Evolutionary conservation across 2,797 vertebrate genomes (phyloP).

Genomic region (Macropus fuliginosus): DNA sequence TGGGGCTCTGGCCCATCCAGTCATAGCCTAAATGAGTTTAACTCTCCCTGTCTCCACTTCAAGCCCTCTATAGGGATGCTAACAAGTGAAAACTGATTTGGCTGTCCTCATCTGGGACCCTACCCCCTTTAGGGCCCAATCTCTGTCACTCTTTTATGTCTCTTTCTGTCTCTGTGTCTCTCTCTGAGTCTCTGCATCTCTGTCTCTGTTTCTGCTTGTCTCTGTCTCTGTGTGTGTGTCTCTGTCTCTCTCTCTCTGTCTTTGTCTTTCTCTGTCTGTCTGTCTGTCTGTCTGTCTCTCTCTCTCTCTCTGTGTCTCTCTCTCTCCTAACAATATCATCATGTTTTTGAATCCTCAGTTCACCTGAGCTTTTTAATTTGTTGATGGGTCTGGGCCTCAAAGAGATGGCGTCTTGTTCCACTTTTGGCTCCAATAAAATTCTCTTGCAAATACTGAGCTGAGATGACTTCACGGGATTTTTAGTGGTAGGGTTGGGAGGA

Average conservation of each 20-base stretch:
- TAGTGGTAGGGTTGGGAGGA: too few relatives aligned
- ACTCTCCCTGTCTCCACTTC: neutral
- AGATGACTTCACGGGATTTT: neutral
- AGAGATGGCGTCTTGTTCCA: neutral
- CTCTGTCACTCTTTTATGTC: too few relatives aligned
- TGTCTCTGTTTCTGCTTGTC: too few relatives aligned
- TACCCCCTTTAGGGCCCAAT: neutral
- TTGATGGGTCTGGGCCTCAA: neutral
- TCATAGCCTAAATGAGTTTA: neutral
- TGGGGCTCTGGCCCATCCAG: neutral
- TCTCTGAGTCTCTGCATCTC: too few relatives aligned
- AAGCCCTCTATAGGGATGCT: neutral
- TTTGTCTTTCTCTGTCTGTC: too few relatives aligned
- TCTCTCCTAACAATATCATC: slow-evolving; percentile 14
- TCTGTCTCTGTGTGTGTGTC: too few relatives aligned
- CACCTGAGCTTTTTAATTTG: neutral
- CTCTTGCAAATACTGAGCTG: neutral
- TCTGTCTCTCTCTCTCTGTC: too few relatives aligned
- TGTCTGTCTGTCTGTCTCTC: neutral
- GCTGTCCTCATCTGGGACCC: neutral
- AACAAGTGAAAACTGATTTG: neutral
- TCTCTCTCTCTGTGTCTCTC: neutral
- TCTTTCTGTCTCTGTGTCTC: too few relatives aligned
- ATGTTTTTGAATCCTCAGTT: neutral
- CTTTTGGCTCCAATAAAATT: neutral